A percentile compares a stretch with the other conserved stretches of the same genome.
Conservation (phyloP, 1,140 invertebrate species). For the Hesperophylax magnus region DNA sequence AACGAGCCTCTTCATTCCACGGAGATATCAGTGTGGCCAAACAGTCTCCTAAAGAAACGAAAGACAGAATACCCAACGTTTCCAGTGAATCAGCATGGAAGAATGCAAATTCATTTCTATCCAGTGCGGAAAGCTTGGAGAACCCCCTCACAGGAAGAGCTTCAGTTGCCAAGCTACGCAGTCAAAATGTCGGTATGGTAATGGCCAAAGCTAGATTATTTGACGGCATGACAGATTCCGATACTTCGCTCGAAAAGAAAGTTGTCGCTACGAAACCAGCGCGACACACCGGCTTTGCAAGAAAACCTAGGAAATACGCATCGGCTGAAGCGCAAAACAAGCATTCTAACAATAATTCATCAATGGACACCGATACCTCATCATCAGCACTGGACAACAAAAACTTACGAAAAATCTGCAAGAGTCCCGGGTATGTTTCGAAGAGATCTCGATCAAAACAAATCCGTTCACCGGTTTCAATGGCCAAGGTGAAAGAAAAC, state of each 20-base stretch:
- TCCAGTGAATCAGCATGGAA: slow-evolving; percentile 42
- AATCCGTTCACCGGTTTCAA: slow-evolving; percentile 41
- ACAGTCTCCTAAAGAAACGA: slow-evolving; percentile 30
- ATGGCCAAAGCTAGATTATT: slow-evolving; percentile 77
- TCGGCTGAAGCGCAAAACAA: slow-evolving; percentile 31
- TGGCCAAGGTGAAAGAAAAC: slow-evolving; percentile 50
- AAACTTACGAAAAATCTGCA: slow-evolving; percentile 38
- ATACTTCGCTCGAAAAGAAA: slow-evolving; percentile 52
- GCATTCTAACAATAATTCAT: not conserved
- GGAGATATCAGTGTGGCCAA: slow-evolving; percentile 40
- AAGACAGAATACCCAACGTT: slow-evolving; percentile 18
- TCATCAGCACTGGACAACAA: slow-evolving; percentile 37
- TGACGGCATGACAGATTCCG: slow-evolving; percentile 66
- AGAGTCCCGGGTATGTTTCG: slow-evolving; percentile 53
- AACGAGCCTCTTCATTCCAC: slow-evolving; percentile 53
- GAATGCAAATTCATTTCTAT: slow-evolving; percentile 42
- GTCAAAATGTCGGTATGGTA: slow-evolving; percentile 79
- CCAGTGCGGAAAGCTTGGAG: slow-evolving; percentile 37
- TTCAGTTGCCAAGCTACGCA: slow-evolving; percentile 75
- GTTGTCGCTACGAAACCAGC: slow-evolving; percentile 26
- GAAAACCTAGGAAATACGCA: slow-evolving; percentile 49
- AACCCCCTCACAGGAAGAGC: slow-evolving; percentile 65
- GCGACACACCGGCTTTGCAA: slow-evolving; percentile 49
- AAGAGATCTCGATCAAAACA: slow-evolving; percentile 47
- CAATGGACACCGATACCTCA: slow-evolving; percentile 39